Base-by-base conservation (phyloP, 2,888 invertebrate species). In the Lordiphosa andalusiaca region DNA sequence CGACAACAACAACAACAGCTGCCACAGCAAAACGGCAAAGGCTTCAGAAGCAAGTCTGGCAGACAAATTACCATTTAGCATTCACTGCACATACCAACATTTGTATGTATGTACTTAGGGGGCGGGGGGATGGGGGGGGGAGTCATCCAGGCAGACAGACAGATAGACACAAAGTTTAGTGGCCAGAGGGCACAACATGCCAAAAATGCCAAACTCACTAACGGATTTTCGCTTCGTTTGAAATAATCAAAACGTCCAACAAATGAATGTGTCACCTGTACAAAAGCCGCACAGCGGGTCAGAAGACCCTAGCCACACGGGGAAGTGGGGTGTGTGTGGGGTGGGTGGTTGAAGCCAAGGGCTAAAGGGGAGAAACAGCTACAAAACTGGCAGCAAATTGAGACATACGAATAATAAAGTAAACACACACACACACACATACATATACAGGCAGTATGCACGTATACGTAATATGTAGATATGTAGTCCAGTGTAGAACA, bases 191-290 rank as follows among this genome's bases (percentile, higher is more conserved):
- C 53, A 57, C 51, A 63, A 63, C 55, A 69, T 74, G 42, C 40
- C 40, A 55, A 67, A 68, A 72, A 70, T 60, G 69, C 50, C 53
- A 70, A 70, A 61, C 46, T 57, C 62, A 48, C 67, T 37, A 67
- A 65, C 63, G 64, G 66, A 63, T 58, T 69, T 69, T 67, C 76
- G 71, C 65, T 71, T 63, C 71, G 76, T 69, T 80, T 71, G 52
- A 71, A 80, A 83, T 83, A 85, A 83, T 83, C 81, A 85, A 80
- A 80, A 73, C 56, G 62, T 19, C 61, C 65, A 59, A 67, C 72
- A 75, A 80, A 72, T 71, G 83, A 75, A 80, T 66, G 60, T 85
- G 85, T 83, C 80, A 85, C 68, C 76, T 66, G 82, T 49, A 61
- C 67, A 67, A 63, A 76, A 55, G 53, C 44, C 53, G 25, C 59